A percentile compares a stretch with the other conserved stretches of the same genome.
Conservation (phyloP, 1,140 invertebrate genomes). For the Plodia interpunctella region DNA sequence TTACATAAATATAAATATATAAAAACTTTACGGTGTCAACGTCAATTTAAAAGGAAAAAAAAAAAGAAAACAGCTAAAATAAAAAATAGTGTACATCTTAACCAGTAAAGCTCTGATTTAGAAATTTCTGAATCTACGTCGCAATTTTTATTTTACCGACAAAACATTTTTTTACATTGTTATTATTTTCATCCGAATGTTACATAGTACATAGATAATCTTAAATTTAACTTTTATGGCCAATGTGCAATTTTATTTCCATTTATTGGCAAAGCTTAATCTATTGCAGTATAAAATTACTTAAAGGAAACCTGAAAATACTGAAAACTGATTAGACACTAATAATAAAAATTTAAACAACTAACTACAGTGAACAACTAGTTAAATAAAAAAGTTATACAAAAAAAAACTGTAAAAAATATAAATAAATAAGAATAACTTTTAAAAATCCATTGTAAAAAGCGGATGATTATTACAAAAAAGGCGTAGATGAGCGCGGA, state of each 20-base stretch:
- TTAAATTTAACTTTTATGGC: conserved; percentile 42
- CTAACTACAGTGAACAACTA: conserved; percentile 44
- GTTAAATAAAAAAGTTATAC: conserved; percentile 57
- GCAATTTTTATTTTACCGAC: conserved; percentile 31
- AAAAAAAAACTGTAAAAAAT: conserved; percentile 61
- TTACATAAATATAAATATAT: conserved; percentile 66
- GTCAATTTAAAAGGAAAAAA: conserved; percentile 22
- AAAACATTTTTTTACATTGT: conserved; percentile 35
- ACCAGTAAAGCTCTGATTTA: conserved; percentile 54
- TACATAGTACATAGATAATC: conserved; percentile 29
- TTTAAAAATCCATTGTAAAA: conserved; percentile 65
- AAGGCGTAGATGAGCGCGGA: not conserved
- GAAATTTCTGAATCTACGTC: conserved; percentile 47
- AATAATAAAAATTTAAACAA: conserved; percentile 26
- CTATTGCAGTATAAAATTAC: conserved; percentile 43
- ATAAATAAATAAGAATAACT: conserved; percentile 69
- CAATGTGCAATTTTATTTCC: conserved; percentile 51
- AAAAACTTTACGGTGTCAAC: conserved; percentile 45
- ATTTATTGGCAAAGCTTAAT: conserved; percentile 55
- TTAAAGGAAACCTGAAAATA: conserved; percentile 50
- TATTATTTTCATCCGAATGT: conserved; percentile 31
- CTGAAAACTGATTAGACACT: conserved; percentile 43
- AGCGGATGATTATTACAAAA: conserved; percentile 45
- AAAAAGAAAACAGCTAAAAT: conserved; percentile 23
- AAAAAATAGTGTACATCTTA: conserved; percentile 17